These are phyloP conservation scores for Callithrix jacchus DNA, from an alignment of 2,113 vertebrate genomes.

Conservation along the genomic window DNA sequence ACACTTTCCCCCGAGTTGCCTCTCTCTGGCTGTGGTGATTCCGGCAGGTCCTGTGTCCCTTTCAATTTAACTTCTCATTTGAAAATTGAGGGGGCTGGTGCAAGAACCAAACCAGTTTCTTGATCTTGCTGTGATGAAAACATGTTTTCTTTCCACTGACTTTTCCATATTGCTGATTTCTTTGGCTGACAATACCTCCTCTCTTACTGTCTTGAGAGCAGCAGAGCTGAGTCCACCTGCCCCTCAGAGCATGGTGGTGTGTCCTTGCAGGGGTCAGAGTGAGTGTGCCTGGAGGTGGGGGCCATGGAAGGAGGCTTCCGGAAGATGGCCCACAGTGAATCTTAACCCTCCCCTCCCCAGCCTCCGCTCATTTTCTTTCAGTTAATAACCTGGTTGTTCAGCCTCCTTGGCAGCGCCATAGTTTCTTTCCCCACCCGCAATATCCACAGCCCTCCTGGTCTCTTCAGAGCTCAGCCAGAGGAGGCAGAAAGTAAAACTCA, in stretches of 20 bases:
- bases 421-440: neutral
- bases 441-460: rapidly evolving
- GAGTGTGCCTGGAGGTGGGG: no score
- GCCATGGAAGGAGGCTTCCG: neutral
- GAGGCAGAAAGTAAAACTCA: neutral
- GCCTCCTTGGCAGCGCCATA: rapidly evolving
- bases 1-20: rapidly evolving
- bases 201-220: neutral
- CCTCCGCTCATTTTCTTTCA: neutral
- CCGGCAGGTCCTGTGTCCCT: neutral
- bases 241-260: rapidly evolving
- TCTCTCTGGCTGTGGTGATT: neutral
- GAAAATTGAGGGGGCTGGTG: neutral
- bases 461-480: neutral
- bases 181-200: neutral
- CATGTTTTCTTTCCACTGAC: neutral
- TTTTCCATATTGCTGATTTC: neutral
- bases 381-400: no score
- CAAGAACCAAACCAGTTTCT: neutral
- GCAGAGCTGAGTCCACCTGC: no score
- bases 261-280: neutral
- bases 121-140: constrained; percentile 1
- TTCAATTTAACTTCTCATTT: neutral
- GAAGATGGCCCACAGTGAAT: neutral
- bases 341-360: rapidly evolving